Conservation (phyloP, 2,888 invertebrate species). For the Serrognathus titanus region DNA sequence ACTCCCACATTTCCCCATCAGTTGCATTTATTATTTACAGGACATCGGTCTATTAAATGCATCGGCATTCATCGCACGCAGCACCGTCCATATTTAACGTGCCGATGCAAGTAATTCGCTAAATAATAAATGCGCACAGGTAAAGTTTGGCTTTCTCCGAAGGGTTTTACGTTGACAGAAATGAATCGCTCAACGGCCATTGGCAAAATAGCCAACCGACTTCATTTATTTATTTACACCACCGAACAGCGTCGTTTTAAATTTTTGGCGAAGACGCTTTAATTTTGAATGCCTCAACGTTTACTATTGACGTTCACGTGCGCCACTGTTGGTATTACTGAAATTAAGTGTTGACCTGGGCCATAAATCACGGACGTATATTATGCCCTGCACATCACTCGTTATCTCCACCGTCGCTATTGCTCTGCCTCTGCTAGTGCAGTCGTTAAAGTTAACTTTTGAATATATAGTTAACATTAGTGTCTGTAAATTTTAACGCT, state of each 20-base stretch:
- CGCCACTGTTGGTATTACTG: background rate
- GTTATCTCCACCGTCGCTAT: background rate
- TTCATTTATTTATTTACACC: constrained; percentile 1
- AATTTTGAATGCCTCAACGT: constrained; percentile 1
- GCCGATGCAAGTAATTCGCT: constrained; percentile 38
- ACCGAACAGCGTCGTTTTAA: background rate
- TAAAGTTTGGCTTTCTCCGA: constrained; percentile 2
- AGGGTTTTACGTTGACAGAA: constrained; percentile 8
- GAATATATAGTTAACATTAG: background rate
- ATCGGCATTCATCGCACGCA: constrained; percentile 42
- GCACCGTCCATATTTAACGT: constrained; percentile 39
- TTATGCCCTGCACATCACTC: constrained; percentile 4
- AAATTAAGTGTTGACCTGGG: constrained; percentile 4
- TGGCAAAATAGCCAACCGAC: constrained; percentile 1
- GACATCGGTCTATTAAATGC: constrained; percentile 42
- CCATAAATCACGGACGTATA: constrained; percentile 1
- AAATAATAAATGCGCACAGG: constrained; percentile 36
- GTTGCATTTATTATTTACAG: constrained; percentile 43
- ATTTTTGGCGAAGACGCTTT: background rate
- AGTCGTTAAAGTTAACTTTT: constrained; percentile 2
- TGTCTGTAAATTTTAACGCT: constrained; percentile 3
- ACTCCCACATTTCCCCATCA: background rate
- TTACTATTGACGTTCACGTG: background rate
- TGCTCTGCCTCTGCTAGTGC: background rate
- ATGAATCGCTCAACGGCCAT: constrained; percentile 5